phyloP scores from a whole-genome alignment of 1,140 invertebrate species.

The Olivierus martensii region DNA sequence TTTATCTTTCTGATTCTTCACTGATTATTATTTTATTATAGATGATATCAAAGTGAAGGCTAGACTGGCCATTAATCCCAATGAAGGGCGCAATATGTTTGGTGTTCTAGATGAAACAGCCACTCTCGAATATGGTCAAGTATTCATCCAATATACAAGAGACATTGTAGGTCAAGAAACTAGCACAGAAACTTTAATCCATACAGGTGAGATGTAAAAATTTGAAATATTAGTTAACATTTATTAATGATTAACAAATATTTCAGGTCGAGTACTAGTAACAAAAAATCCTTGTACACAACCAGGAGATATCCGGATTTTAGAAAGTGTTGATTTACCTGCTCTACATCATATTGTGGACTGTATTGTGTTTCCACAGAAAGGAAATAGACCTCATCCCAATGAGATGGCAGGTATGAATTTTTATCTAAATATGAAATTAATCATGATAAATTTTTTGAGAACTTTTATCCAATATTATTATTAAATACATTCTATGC shows the following conservation, averaged over 20 bases:
- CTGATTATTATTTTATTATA: constrained; percentile 1
- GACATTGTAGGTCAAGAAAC: constrained; percentile 15
- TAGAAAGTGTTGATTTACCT: constrained; percentile 4
- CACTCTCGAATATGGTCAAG: constrained; percentile 18
- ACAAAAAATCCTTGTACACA: constrained; percentile 7
- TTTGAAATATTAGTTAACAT: too few species aligned
- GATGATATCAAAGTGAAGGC: constrained; percentile 20
- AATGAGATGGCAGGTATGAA: constrained; percentile 15
- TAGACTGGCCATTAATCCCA: constrained; percentile 25
- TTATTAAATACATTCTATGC: too few species aligned
- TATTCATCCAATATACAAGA: constrained; percentile 18
- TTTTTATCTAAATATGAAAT: too few species aligned
- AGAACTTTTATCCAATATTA: too few species aligned
- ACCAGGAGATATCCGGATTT: constrained; percentile 7
- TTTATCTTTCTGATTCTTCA: too few species aligned
- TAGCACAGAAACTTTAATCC: constrained; percentile 1
- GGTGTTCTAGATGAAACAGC: constrained; percentile 18
- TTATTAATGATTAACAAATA: neutral
- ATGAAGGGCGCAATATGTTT: constrained; percentile 21
- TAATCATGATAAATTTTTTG: too few species aligned
- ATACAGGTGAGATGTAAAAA: constrained; percentile 6
- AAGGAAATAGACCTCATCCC: constrained; percentile 8
- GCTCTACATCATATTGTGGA: constrained; percentile 5
- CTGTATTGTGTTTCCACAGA: constrained; percentile 8
- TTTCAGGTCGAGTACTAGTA: constrained; percentile 7